phyloP scores from a whole-genome alignment of 2,113 vertebrate genomes.

The Furnarius figulus region DNA sequence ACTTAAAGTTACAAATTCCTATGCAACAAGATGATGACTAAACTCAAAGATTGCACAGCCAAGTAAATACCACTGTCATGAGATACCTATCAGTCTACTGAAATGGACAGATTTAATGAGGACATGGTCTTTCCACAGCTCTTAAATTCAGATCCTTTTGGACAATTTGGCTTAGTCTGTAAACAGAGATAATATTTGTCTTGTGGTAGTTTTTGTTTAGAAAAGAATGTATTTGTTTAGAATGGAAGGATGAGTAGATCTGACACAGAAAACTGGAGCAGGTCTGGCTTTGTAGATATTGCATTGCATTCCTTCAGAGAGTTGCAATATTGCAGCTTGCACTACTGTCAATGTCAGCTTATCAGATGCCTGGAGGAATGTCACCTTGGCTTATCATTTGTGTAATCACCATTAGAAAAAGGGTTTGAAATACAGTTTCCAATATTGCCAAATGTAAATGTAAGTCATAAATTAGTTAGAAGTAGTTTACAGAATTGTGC shows the following conservation, averaged over 20 bases:
- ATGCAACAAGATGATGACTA: background rate
- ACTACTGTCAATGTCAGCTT: background rate
- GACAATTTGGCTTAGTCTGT: background rate
- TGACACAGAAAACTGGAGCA: background rate
- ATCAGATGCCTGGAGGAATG: background rate
- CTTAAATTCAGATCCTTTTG: background rate
- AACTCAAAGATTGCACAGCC: background rate
- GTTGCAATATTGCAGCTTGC: background rate
- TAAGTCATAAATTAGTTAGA: background rate
- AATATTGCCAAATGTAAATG: background rate
- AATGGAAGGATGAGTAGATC: background rate
- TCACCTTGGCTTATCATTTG: background rate
- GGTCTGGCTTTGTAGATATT: background rate
- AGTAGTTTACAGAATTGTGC: background rate
- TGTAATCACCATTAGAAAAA: background rate
- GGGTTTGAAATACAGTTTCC: background rate
- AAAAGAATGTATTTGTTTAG: background rate
- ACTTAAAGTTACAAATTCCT: background rate
- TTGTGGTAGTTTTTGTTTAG: background rate
- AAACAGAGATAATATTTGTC: background rate
- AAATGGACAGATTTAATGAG: background rate
- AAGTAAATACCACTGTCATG: background rate
- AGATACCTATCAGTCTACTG: background rate
- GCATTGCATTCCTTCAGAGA: background rate
- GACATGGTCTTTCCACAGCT: background rate